phyloP scores from a whole-genome alignment of 2,113 vertebrate species.

The Lagopus leucura region DNA sequence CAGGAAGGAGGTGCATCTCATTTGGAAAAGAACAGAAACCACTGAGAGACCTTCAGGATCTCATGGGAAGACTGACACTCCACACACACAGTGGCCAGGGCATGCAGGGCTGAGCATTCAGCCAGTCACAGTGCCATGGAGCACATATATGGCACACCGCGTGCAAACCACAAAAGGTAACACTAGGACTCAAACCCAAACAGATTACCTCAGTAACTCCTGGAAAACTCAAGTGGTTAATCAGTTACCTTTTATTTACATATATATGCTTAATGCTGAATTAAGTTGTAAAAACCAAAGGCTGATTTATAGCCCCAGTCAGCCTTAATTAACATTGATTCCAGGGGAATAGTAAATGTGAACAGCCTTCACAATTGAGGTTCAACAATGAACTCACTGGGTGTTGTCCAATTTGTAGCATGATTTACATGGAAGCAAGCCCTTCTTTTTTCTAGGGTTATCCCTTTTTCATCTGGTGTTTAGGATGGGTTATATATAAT shows the following conservation, averaged over 20 bases:
- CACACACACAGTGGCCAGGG: too few relatives aligned
- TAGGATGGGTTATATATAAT: slow-evolving; percentile 89
- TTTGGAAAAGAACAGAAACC: not conserved
- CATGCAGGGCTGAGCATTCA: not conserved
- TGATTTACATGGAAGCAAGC: slow-evolving; percentile 96
- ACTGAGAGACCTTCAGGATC: too few relatives aligned
- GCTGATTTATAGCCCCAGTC: slow-evolving; percentile 90
- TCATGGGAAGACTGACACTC: too few relatives aligned
- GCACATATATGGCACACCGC: slow-evolving; percentile 25
- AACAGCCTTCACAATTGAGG: slow-evolving; percentile 88
- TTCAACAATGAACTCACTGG: slow-evolving; percentile 91
- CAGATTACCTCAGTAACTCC: slow-evolving; percentile 77
- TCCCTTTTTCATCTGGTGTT: slow-evolving; percentile 86
- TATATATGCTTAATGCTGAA: slow-evolving; percentile 85
- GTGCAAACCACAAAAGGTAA: slow-evolving; percentile 70
- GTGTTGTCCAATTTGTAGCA: slow-evolving; percentile 91
- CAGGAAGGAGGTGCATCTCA: not conserved
- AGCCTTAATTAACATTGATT: slow-evolving; percentile 95
- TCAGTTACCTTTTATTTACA: slow-evolving; percentile 86
- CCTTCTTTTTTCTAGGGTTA: slow-evolving; percentile 84
- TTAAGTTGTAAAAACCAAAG: slow-evolving; percentile 83
- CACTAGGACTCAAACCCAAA: slow-evolving; percentile 69
- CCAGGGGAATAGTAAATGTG: slow-evolving; percentile 91
- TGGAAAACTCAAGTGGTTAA: slow-evolving; percentile 79
- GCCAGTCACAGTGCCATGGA: not conserved